phyloP scores from a whole-genome alignment of 2,797 vertebrate species.

The Myotis findleyi region DNA sequence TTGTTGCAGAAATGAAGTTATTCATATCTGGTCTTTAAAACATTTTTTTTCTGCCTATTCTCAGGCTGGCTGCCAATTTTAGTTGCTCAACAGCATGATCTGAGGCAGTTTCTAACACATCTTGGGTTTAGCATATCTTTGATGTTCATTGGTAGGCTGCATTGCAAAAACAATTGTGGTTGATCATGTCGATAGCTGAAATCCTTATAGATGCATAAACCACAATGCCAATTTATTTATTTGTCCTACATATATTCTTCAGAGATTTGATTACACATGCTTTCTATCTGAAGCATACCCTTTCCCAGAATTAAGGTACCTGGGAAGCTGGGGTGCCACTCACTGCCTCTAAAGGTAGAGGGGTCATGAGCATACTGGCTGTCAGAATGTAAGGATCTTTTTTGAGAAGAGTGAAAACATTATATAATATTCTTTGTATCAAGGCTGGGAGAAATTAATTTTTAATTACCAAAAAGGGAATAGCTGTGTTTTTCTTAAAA shows the following conservation, averaged over 20 bases:
- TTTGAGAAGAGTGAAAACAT: background rate
- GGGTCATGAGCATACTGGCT: background rate
- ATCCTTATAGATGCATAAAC: background rate
- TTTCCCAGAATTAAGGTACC: background rate
- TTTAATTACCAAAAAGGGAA: constrained; percentile 34
- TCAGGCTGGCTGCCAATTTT: background rate
- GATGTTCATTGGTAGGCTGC: background rate
- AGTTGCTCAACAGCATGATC: background rate
- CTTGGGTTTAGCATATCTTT: background rate
- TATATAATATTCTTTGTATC: background rate
- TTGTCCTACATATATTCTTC: background rate
- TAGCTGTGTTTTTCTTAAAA: background rate
- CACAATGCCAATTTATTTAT: background rate
- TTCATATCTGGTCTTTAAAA: background rate
- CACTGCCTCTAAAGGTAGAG: background rate
- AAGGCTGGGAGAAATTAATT: background rate
- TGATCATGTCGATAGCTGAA: background rate
- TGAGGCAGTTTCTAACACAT: background rate
- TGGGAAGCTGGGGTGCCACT: background rate
- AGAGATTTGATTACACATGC: background rate
- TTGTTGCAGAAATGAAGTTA: background rate
- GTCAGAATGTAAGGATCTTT: background rate
- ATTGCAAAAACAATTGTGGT: background rate
- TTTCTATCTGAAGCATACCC: background rate
- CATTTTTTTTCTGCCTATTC: background rate